These are phyloP conservation scores for Oreochromis niloticus DNA, from an alignment of 2,113 vertebrate species.

Conservation along the genomic window DNA sequence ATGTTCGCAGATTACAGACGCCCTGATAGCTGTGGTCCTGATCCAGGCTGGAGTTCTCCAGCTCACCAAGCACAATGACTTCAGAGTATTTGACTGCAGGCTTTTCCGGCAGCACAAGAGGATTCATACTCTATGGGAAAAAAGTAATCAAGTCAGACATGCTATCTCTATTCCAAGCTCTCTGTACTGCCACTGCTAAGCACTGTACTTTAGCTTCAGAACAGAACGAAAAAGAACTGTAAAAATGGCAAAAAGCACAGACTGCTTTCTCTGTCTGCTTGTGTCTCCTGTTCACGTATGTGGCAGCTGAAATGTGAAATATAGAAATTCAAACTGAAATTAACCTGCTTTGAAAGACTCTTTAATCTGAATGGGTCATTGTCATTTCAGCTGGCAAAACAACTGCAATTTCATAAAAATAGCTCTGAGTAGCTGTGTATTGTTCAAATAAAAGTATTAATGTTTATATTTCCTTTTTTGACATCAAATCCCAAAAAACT, in stretches of 20 bases:
- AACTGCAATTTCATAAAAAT: neutral
- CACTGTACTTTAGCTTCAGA: neutral
- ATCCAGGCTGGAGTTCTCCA: neutral
- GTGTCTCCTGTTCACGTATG: neutral
- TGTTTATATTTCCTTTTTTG: neutral
- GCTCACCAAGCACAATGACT: neutral
- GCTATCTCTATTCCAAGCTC: neutral
- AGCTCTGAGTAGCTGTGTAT: neutral
- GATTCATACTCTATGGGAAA: neutral
- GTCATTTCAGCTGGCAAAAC: neutral
- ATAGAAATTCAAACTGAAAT: neutral
- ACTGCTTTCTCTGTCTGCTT: neutral
- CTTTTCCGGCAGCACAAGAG: neutral
- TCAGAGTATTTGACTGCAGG: neutral
- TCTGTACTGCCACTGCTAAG: neutral
- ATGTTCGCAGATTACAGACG: neutral
- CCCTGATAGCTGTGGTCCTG: neutral
- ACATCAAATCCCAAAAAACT: neutral
- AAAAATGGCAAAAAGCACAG: neutral
- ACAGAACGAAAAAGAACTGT: neutral
- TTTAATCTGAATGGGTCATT: neutral
- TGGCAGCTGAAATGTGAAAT: neutral
- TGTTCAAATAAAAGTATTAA: neutral
- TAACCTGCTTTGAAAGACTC: neutral
- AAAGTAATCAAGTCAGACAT: neutral